Evolutionary conservation across 2,113 vertebrate genomes (phyloP), one percentile per base, ranked within the genome.

Genomic region (Heptranchias perlo): DNA sequence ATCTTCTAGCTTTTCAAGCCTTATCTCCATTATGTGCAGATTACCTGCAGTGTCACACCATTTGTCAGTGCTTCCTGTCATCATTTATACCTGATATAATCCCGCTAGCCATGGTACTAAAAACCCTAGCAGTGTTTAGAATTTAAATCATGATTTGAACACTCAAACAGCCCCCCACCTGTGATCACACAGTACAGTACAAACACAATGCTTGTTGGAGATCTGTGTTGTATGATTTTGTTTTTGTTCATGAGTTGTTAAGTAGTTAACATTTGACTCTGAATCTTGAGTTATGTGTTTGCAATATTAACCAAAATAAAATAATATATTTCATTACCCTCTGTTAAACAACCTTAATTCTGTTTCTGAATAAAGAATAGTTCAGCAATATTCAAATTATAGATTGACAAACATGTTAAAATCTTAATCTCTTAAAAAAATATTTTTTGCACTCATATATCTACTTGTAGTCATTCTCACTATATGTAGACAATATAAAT

Each of bases 71-170:
- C 65, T 95, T 73, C 52, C 44, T 95, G 64, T 13, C 47, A 95
- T 95, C 94, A 69, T 95, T 95, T 73, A 95, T 95, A 69, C 44
- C 94, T 69, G 44, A 95, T 69, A n/a, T 95, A 95, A 95, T 95
- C 94, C 94, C 94, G 73, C 21, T 10, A 69, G 65, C 47, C 64
- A 69, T 28, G 25, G 23, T 95, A 28, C 23, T 95, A 35, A 47
- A 95, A 95, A 67, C 47, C 44, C 87, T 8, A 35, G 44, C 44
- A 69, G 64, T 95, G 94, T 73, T 73, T 95, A 52, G 94, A 95
- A 95, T 95, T 95, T 95, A 95, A 95, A 73, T 95, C 64, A 95
- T 52, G 65, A 69, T 67, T 95, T 69, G 28, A 95, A 62, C 44
- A 31, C 21, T 69, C 13, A 67, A 28, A 28, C 39, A 69, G 39